Evolutionary conservation across 2,113 vertebrate genomes (phyloP).

Genomic region (Amphiprion ocellaris): DNA sequence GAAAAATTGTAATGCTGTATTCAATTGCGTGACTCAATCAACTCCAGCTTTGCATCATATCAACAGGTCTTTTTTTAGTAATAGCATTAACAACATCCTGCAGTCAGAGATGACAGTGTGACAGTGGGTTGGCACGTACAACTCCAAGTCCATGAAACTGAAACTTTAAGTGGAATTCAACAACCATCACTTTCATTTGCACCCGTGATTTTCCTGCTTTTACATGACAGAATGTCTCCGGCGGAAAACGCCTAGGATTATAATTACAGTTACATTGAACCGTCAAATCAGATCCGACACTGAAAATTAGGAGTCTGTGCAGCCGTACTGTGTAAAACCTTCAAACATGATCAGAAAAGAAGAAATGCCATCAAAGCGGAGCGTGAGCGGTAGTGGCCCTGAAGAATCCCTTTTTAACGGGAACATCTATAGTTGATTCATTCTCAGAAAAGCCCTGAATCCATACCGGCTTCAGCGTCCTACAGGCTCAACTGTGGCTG

Average conservation of each 20-base stretch:
- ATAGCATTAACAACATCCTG: no score
- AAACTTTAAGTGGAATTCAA: background rate
- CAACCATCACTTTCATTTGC: background rate
- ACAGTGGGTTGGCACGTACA: no score
- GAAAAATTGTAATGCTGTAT: no score
- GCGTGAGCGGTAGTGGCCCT: background rate
- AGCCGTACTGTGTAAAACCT: background rate
- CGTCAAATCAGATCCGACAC: constrained; percentile 6
- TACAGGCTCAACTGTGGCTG: background rate
- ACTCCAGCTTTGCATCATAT: no score
- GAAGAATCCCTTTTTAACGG: constrained; percentile 13
- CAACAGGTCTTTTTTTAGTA: no score
- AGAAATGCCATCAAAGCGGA: constrained; percentile 24
- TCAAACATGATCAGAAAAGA: background rate
- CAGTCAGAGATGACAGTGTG: no score
- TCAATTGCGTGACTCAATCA: no score
- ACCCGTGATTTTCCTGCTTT: background rate
- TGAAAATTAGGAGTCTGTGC: background rate
- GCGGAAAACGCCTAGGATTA: background rate
- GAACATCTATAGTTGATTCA: background rate
- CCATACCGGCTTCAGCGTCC: no score
- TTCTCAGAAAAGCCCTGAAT: no score
- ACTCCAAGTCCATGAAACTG: no score
- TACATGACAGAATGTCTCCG: background rate
- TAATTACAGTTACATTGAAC: background rate